Evolutionary conservation across 2,113 vertebrate genomes (phyloP), one percentile per base, ranked within the genome.

Genomic region (Chaetura pelagica): DNA sequence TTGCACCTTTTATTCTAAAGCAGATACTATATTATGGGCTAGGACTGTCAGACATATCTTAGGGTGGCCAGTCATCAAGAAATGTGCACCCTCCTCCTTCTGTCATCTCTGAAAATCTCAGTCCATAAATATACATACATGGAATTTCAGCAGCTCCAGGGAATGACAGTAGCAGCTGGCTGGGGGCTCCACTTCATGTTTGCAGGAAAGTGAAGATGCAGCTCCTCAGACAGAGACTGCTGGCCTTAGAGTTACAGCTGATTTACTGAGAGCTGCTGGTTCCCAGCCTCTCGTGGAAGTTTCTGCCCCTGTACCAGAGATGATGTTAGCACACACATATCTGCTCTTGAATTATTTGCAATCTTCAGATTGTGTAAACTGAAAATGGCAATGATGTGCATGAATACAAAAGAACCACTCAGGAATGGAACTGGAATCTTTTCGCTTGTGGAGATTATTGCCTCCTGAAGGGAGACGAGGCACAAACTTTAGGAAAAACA

Each of bases 241-340:
- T 90, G 62, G 24, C 27, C 57, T 38, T 69, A 52, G 16, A 62
- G 27, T 42, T 57, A 71, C 51, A 66, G 13, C n/a, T 87, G 55
- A 52, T n/a, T 49, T 49, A 49, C 49, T 63, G 17, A 35, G 2
- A 73, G 58, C 21, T 76, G 73, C 54, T 58, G 51, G 6, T 74
- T 89, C 52, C 38, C 40, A 58, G 10, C 14, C 51, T 76, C 29
- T 63, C 3, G 2, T 66, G 61, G n/a, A 81, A 78, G 34, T 48
- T 42, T 62, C n/a, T 81, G 48, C 7, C 51, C 10, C 29, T 0
- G 0, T 26, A 75, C 13, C 61, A 63, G 40, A 84, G 64, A 54
- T 71, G 29, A 49, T 82, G 11, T 84, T 52, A 52, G 35, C 26
- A 67, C 10, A 58, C 7, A 34, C 7, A 1, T 52, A 57, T 34